These are phyloP conservation scores for Antitype chi DNA, from an alignment of 2,888 invertebrate genomes.

Conservation along the genomic window DNA sequence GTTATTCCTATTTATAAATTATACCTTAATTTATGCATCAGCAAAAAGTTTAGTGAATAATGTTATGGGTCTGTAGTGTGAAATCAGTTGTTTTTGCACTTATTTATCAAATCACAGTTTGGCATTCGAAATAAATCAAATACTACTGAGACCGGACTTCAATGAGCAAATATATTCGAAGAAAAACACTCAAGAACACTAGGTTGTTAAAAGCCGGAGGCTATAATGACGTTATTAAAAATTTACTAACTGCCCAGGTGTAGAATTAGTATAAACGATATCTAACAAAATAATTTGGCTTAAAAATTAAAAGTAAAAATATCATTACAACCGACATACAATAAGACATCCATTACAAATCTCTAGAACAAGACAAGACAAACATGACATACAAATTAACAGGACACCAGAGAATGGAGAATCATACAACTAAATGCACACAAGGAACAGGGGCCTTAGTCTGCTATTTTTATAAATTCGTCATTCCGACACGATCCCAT, in stretches of 20 bases:
- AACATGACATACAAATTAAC: background rate
- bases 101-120: background rate
- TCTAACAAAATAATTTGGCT: background rate
- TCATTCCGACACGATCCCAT: no score
- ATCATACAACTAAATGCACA: conserved; percentile 14
- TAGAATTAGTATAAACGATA: background rate
- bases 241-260: background rate
- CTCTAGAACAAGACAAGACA: conserved; percentile 1
- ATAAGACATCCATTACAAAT: conserved; percentile 8
- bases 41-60: conserved; percentile 8
- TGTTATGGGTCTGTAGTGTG: background rate
- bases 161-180: conserved; percentile 8
- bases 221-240: background rate
- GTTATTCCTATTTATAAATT: conserved; percentile 9
- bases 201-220: no score
- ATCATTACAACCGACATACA: background rate
- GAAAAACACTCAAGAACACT: background rate
- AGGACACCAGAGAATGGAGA: background rate
- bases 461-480: no score
- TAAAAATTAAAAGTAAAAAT: background rate
- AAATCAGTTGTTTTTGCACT: conserved; percentile 17
- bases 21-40: background rate
- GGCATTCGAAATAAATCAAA: conserved; percentile 13
- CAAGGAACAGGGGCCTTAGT: no score
- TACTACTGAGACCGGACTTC: conserved; percentile 13